Evolutionary conservation across 2,113 vertebrate species (phyloP), one percentile per base, ranked within the genome.

Genomic region (Spheniscus mendiculus): DNA sequence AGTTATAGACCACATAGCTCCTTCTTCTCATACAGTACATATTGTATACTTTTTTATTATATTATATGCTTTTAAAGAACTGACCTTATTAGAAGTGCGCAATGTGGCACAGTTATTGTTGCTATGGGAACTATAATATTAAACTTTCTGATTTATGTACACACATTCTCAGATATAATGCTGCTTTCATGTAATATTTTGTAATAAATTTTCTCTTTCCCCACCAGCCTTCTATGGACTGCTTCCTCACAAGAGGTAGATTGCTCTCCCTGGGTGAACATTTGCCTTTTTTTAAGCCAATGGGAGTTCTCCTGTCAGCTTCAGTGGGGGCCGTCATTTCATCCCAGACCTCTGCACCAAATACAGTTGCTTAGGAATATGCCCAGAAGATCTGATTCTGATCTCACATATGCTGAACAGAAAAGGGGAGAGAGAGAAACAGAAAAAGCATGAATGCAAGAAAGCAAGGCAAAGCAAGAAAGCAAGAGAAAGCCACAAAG

Each of bases 81-180:
- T 72, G 40, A 42, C 34, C 66, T 80, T 90, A 87, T 77, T 78
- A 88, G 56, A 93, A 89, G 65, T 26, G 61, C 72, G n/a, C 40
- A 87, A 22, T 47, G 47, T 89, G 63, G 47, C 61, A 84, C 34
- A 74, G 71, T 71, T 94, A 84, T 91, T 65, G 88, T 94, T 97
- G 80, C 73, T 71, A 96, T 89, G 76, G 91, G 77, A 95, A 93
- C 70, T 70, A 61, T 90, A 90, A 91, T 58, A 93, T 38, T 95
- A 85, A 91, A 86, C 55, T 73, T 80, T 42, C 21, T 93, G 65
- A 92, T 74, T 93, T 90, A 92, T 40, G 40, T 86, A 80, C 52
- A 83, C 52, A 62, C 21, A 53, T 93, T 90, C 58, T 94, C 50
- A 86, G 44, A 89, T 52, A 85, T 20, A 95, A 82, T 72, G 21